Evolutionary conservation across 2,888 invertebrate genomes (phyloP), one percentile per base, ranked within the genome.

Genomic region (Synanthedon formicaeformis): DNA sequence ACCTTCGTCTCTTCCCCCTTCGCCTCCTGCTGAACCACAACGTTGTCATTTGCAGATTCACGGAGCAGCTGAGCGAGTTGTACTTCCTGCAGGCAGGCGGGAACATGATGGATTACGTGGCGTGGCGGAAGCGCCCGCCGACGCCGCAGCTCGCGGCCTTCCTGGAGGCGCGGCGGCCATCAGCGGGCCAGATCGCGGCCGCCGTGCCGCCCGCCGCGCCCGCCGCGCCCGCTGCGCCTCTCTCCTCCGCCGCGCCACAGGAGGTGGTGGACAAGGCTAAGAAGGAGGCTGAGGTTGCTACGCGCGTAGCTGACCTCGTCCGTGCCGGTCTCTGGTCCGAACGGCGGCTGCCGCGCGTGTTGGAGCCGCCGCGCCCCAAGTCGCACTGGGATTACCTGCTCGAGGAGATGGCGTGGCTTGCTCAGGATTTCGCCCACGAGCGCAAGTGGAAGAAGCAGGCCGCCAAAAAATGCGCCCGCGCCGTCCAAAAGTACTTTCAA

Each of bases 391-490:
- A 99, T 82, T 99, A 97, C 81, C 88, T 99, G 59, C 88, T 99
- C 48, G 99, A 99, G 81, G 99, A 99, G 87, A 98, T 98, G 97
- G 94, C 94, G 45, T 99, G 99, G 99, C 89, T 99, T 61, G 96
- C 98, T 41, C 95, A 96, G 45, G 99, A 99, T 85, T 99, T 99
- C 84, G 95, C 95, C 34, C 96, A 97, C 78, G 99, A 99, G 81
- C 91, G 98, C 58, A 98, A 97, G 78, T 98, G 97, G 97, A 99
- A 99, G 74, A 96, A 96, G 78, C 94, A 95, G 56, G 96, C 96
- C 4, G 97, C 98, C 1, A 95, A 95, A 74, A 97, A 96, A 88
- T 96, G 96, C 75, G 95, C 96, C 18, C 90, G 94, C 62, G 96
- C 96, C 90, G 94, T 96, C 48, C 95, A 96, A 69, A 96, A 96